Percentiles rank a stretch among this genome's conserved stretches.
phyloP scores from a whole-genome alignment of 2,888 invertebrate species.

The Nomada ruficornis region DNA sequence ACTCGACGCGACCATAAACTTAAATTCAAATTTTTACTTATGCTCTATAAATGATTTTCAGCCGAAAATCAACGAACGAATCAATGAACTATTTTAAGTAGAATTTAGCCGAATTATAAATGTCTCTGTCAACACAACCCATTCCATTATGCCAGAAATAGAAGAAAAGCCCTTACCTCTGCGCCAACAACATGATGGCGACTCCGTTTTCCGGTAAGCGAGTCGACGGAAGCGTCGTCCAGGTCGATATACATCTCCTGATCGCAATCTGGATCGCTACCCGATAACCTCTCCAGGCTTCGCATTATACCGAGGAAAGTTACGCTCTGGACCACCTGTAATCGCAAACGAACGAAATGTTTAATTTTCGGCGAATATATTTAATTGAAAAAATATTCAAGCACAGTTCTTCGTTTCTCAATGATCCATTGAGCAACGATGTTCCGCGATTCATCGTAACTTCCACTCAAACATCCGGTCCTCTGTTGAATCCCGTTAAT shows the following conservation, averaged over 20 bases:
- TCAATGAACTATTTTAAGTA: not conserved
- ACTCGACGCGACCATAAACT: too few relatives aligned
- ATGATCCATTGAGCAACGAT: slow-evolving; percentile 8
- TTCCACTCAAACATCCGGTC: not conserved
- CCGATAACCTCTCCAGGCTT: slow-evolving; percentile 83
- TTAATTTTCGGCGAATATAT: slow-evolving; percentile 1
- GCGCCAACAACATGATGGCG: slow-evolving; percentile 81
- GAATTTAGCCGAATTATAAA: not conserved
- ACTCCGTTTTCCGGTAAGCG: slow-evolving; percentile 83
- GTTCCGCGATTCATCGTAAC: not conserved
- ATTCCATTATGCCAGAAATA: slow-evolving; percentile 14
- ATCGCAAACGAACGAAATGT: slow-evolving; percentile 29
- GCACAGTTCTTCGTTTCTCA: not conserved
- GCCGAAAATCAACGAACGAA: not conserved
- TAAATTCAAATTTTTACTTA: not conserved
- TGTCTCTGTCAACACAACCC: not conserved
- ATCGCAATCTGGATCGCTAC: slow-evolving; percentile 83
- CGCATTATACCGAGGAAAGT: slow-evolving; percentile 80
- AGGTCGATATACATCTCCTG: slow-evolving; percentile 84
- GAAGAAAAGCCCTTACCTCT: slow-evolving; percentile 75
- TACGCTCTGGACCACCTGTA: slow-evolving; percentile 61
- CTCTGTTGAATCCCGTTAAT: not conserved
- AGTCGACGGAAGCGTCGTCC: slow-evolving; percentile 83
- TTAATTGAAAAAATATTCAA: not conserved
- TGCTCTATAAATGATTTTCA: not conserved